Conservation (phyloP, 2,797 vertebrate species). For the Pangasius krempfi region DNA sequence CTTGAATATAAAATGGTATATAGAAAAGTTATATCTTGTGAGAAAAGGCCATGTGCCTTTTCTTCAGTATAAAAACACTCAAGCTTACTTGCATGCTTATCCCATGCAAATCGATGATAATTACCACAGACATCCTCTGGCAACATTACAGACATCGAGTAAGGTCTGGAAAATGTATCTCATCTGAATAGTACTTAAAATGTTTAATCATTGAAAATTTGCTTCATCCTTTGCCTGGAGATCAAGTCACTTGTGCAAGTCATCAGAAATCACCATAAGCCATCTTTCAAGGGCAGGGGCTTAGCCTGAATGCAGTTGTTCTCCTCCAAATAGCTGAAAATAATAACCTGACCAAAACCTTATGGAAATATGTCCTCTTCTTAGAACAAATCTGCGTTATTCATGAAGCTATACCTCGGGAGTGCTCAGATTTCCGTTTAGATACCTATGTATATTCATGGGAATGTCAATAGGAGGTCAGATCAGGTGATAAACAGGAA, state of each 20-base stretch:
- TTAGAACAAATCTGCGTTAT: conserved; percentile 46
- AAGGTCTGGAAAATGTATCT: not conserved
- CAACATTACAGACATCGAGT: not conserved
- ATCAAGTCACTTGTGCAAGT: not conserved
- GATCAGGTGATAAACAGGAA: conserved; percentile 49
- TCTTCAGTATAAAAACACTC: not conserved
- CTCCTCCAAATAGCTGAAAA: conserved; percentile 28
- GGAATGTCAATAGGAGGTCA: conserved; percentile 52
- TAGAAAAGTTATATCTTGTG: not conserved
- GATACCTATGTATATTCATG: conserved; percentile 51
- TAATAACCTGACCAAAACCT: conserved; percentile 45
- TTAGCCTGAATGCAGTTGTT: conserved; percentile 31
- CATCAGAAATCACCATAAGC: conserved; percentile 31
- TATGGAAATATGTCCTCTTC: conserved; percentile 49
- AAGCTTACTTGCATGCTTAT: not conserved
- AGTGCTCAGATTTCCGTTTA: conserved; percentile 38
- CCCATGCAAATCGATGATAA: not conserved
- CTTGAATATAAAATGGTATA: not conserved
- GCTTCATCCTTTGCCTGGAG: not conserved
- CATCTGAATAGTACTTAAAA: not conserved
- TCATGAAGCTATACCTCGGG: conserved; percentile 43
- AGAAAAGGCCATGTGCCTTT: not conserved
- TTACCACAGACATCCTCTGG: not conserved
- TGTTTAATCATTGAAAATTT: not conserved
- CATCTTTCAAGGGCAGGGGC: conserved; percentile 43